Percentiles rank a stretch among this genome's conserved stretches.
Evolutionary conservation across 2,113 vertebrate species (phyloP).

Genomic region (Pterocles gutturalis): DNA sequence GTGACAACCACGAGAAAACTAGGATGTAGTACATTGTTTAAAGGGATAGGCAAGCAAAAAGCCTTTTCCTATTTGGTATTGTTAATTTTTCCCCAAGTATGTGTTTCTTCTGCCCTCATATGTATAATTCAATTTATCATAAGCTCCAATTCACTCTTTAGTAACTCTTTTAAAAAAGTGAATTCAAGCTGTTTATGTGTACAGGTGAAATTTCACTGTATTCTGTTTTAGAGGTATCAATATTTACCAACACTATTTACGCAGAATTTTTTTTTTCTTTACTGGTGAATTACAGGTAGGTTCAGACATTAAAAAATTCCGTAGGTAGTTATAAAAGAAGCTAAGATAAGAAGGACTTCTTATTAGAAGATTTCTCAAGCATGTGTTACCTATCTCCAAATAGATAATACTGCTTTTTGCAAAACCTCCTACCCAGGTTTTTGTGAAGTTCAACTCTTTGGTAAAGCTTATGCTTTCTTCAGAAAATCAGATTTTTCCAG

Average conservation of each 20-base stretch:
- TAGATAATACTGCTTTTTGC: neutral
- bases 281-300: neutral
- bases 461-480: neutral
- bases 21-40: neutral
- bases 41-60: neutral
- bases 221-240: neutral
- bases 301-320: neutral
- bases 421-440: neutral
- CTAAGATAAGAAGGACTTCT: neutral
- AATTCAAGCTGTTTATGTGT: neutral
- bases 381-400: neutral
- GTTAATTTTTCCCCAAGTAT: neutral
- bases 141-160: neutral
- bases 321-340: neutral
- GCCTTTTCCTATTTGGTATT: neutral
- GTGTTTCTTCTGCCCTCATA: neutral
- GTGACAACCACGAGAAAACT: neutral
- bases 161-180: neutral
- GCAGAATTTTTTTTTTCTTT: neutral
- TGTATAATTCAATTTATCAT: neutral
- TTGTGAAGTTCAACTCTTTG: neutral
- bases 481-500: neutral
- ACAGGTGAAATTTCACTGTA: neutral
- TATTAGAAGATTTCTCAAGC: neutral
- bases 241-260: neutral